Evolutionary conservation across 2,113 vertebrate genomes (phyloP).

Genomic region (Columbina picui): DNA sequence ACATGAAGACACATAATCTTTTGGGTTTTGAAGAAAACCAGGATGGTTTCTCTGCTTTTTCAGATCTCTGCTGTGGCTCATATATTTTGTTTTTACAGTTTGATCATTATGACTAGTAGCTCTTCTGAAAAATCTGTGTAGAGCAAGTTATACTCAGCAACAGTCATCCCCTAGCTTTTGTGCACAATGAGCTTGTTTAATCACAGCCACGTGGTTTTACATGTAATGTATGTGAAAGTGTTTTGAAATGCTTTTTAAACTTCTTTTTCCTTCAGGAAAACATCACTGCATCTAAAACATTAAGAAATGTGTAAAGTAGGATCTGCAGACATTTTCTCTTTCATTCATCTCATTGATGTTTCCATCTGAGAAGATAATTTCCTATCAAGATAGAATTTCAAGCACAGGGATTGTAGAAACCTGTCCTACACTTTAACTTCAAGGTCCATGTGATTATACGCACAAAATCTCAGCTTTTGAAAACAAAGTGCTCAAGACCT

Average conservation of each 20-base stretch:
- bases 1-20: neutral
- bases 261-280: neutral
- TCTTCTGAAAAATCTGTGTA: neutral
- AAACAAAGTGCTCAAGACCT: neutral
- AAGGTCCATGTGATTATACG: neutral
- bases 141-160: neutral
- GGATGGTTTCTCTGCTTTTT: neutral
- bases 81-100: neutral
- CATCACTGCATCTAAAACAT: neutral
- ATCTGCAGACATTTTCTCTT: neutral
- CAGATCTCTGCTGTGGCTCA: neutral
- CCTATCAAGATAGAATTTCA: neutral
- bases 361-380: neutral
- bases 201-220: neutral
- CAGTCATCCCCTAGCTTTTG: neutral
- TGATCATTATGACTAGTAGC: constrained; percentile 1
- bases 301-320: neutral
- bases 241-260: neutral
- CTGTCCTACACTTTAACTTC: neutral
- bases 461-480: neutral
- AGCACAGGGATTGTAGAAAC: neutral
- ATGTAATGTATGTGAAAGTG: accelerated
- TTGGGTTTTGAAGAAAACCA: neutral
- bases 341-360: neutral
- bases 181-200: neutral